Conservation (phyloP, 2,797 vertebrate species). For the Peromyscus aztecus region DNA sequence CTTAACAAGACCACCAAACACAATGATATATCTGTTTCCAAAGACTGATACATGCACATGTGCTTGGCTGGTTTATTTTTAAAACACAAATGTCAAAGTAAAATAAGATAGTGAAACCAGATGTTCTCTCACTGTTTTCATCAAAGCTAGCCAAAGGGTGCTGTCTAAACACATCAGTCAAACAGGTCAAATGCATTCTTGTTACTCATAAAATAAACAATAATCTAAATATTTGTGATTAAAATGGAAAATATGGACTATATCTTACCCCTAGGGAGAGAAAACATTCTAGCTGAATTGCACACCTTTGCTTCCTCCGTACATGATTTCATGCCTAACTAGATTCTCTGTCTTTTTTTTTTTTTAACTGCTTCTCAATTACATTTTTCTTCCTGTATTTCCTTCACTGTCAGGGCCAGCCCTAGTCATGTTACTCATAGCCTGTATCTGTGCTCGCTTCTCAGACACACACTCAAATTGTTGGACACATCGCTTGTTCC, state of each 20-base stretch:
- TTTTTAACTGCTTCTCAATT: background rate
- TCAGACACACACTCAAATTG: background rate
- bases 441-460: background rate
- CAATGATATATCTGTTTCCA: background rate
- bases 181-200: background rate
- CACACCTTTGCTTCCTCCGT: background rate
- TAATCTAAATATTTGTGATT: background rate
- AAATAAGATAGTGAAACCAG: slow-evolving; percentile 51
- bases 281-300: background rate
- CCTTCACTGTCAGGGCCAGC: rapidly evolving
- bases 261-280: background rate
- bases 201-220: background rate
- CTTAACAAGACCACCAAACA: background rate
- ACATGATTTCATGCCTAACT: background rate
- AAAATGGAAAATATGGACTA: background rate
- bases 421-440: background rate
- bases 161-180: background rate
- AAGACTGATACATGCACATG: background rate
- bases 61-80: background rate
- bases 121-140: slow-evolving; percentile 36
- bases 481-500: background rate
- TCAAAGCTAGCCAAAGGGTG: background rate
- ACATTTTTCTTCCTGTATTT: background rate
- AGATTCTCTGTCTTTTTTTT: no score
- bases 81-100: slow-evolving; percentile 56